Evolutionary conservation across 2,888 invertebrate genomes (phyloP), one percentile per base, ranked within the genome.

Genomic region (Aleiodes alternator): DNA sequence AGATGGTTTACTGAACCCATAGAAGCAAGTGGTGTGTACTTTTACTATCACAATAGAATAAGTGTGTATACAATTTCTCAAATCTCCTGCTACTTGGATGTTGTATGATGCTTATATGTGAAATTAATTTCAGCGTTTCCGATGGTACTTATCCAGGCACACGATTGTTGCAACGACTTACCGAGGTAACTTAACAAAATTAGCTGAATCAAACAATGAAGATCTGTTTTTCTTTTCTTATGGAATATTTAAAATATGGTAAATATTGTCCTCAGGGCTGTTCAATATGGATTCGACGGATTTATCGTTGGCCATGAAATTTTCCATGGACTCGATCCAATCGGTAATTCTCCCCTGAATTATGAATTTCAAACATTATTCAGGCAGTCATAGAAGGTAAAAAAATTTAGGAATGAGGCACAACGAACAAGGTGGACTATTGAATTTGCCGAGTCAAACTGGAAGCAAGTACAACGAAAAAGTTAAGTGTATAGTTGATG

Each of bases 251-350:
- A 1, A 34, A 4, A 43, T 23, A 23, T 23, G 1, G 2, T 23
- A 23, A 23, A 23, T 43, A 61, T 12, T n/a, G 34, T 34, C 23
- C 12, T 31, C 38, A 75, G 75, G 12, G 64, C 66, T 12, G 70
- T 75, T 23, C 70, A 75, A 51, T 71, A 75, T 14, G 74, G 61
- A 9, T 51, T 69, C 11, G 34, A 57, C 14, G 74, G 74, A 16
- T 69, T 51, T 53, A 64, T 53, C 8, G 64, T 75, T 43, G 75
- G 56, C 6, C 70, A 75, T 53, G 69, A 75, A 56, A 64, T 75
- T 29, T 68, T 56, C 9, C 75, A 75, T 8, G 61, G 55, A 8
- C 55, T 75, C 56, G 75, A 75, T 64, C 53, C 53, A 16, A 43
- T 43, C 50, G 74, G 74, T 74, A 51, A 74, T 66, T 51, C 14